A percentile compares a stretch with the other conserved stretches of the same genome.
phyloP scores from a whole-genome alignment of 2,797 vertebrate genomes.

The Chaunax sp. region DNA sequence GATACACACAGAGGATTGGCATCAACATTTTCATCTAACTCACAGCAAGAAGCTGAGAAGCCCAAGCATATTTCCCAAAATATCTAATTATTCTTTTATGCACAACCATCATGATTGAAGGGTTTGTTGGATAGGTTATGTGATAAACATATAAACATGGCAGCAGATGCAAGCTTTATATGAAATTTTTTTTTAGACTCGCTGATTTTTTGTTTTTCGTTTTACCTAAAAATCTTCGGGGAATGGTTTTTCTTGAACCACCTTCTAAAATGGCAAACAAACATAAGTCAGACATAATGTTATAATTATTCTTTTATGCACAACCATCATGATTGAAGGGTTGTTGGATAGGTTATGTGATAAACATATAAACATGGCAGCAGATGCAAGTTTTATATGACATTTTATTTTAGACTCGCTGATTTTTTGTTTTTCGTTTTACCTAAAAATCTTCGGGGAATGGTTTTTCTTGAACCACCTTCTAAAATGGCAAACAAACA shows the following conservation, averaged over 20 bases:
- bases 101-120: slow-evolving; percentile 1
- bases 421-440: slow-evolving; percentile 36
- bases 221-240: slow-evolving; percentile 72
- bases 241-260: slow-evolving; percentile 37
- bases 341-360: slow-evolving; percentile 2
- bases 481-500: slow-evolving; percentile 63
- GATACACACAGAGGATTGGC: too few species aligned
- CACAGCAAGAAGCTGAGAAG: not conserved
- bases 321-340: not conserved
- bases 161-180: not conserved
- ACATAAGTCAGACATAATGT: slow-evolving; percentile 41
- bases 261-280: slow-evolving; percentile 63
- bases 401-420: not conserved
- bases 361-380: slow-evolving; percentile 10
- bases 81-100: slow-evolving; percentile 8
- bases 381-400: slow-evolving; percentile 4
- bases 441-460: slow-evolving; percentile 64
- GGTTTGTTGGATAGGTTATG: not conserved
- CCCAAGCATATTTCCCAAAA: slow-evolving; percentile 2
- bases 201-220: not conserved
- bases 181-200: not conserved
- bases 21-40: too few species aligned
- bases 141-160: slow-evolving; percentile 13
- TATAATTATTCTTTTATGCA: slow-evolving; percentile 23
- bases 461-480: slow-evolving; percentile 48